Conservation (phyloP, 2,797 vertebrate species). For the Sebastes itinus region DNA sequence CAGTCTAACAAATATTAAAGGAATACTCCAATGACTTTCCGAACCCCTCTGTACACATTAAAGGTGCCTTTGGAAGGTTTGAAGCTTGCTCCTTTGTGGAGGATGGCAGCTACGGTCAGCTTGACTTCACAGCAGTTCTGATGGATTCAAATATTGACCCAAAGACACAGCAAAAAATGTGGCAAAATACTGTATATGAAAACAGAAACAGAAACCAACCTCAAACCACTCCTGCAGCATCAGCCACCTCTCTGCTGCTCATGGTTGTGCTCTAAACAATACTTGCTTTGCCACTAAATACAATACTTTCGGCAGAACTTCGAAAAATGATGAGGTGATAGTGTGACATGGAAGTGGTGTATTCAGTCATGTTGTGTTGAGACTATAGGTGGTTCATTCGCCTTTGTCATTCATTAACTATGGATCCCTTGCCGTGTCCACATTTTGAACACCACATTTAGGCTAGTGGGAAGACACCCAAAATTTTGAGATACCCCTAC, state of each 20-base stretch:
- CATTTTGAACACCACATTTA: not conserved
- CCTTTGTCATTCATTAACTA: not conserved
- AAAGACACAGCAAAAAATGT: not conserved
- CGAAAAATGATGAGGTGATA: not conserved
- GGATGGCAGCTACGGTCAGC: not conserved
- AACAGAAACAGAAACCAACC: not conserved
- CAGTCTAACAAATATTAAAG: not conserved
- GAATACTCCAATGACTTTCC: not conserved
- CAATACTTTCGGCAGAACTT: not conserved
- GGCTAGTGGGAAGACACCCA: no score
- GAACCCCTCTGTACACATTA: not conserved
- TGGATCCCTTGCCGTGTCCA: not conserved
- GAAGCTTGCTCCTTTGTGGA: not conserved
- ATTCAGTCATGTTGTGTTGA: not conserved
- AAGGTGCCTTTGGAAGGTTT: not conserved
- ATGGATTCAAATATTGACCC: not conserved
- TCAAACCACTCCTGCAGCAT: not conserved
- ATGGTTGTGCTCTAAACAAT: not conserved
- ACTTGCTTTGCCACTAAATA: not conserved
- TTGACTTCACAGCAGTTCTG: not conserved
- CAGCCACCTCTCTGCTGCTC: not conserved
- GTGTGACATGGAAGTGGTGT: not conserved
- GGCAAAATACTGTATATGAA: not conserved
- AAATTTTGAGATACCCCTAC: no score
- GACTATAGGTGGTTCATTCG: not conserved